Conservation (phyloP, 2,797 vertebrate genomes). For the Paguma larvata region DNA sequence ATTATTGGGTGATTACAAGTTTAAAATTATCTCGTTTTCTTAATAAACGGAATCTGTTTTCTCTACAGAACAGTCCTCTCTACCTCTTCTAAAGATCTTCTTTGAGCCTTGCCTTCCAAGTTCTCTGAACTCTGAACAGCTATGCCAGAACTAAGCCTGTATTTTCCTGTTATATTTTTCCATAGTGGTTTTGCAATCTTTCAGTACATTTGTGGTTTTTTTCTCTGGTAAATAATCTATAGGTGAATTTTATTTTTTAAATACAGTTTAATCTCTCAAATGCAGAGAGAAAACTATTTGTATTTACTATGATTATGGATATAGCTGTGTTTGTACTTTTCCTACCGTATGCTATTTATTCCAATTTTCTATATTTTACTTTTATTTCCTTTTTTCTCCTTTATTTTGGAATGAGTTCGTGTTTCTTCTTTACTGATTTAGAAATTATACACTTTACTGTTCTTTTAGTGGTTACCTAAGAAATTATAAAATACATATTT, state of each 20-base stretch:
- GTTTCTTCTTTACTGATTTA: constrained; percentile 6
- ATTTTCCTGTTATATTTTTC: background rate
- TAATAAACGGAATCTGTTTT: background rate
- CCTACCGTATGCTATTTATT: background rate
- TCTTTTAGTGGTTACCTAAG: constrained; percentile 1
- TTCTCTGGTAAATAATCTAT: background rate
- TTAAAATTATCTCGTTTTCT: background rate
- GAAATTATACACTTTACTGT: background rate
- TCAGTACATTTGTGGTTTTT: background rate
- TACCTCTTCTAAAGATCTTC: background rate
- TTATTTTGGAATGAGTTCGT: background rate
- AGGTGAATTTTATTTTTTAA: background rate
- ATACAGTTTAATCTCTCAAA: constrained; percentile 13
- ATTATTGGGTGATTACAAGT: background rate
- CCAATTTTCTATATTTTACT: background rate
- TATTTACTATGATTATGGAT: background rate
- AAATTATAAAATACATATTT: background rate
- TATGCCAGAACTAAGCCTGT: background rate
- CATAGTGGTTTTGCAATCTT: background rate
- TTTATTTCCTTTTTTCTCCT: background rate
- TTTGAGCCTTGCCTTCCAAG: background rate
- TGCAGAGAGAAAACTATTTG: background rate
- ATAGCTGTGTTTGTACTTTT: background rate
- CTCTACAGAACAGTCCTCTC: background rate
- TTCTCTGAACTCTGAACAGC: background rate